Evolutionary conservation across 2,888 invertebrate species (phyloP).

Genomic region (Drosophila mercatorum): DNA sequence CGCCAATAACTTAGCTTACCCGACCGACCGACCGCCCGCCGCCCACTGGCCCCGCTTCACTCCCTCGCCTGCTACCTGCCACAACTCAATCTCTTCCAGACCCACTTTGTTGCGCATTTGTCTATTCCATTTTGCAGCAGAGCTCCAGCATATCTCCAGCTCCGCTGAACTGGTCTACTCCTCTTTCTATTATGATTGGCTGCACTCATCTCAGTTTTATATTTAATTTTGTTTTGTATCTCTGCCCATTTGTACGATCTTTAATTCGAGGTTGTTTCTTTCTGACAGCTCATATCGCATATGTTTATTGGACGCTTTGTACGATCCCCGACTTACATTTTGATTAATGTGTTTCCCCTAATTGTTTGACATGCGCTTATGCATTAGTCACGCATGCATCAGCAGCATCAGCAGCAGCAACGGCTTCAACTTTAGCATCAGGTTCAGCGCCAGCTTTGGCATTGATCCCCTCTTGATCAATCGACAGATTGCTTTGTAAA

Average conservation of each 20-base stretch:
- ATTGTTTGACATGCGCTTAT: slow-evolving; percentile 57
- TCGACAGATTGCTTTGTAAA: slow-evolving; percentile 25
- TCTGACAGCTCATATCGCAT: slow-evolving; percentile 42
- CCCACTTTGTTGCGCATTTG: slow-evolving; percentile 1
- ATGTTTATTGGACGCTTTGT: slow-evolving; percentile 55
- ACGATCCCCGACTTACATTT: slow-evolving; percentile 32
- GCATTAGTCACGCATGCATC: slow-evolving; percentile 55
- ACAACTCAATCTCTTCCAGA: slow-evolving; percentile 5
- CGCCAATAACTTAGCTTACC: background rate
- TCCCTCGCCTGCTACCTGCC: background rate
- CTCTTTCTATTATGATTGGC: background rate
- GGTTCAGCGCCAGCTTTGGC: slow-evolving; percentile 3
- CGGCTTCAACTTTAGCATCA: slow-evolving; percentile 1
- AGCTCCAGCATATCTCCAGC: background rate
- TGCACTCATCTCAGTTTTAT: slow-evolving; percentile 8
- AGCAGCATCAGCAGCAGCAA: background rate
- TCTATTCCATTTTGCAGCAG: background rate
- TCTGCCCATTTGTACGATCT: background rate
- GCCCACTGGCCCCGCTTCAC: background rate
- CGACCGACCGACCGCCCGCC: too few relatives aligned
- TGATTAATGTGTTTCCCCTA: slow-evolving; percentile 61
- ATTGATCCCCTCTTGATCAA: slow-evolving; percentile 35
- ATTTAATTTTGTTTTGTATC: background rate
- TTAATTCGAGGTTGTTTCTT: background rate
- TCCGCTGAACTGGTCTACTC: background rate